These are phyloP conservation scores for Chironomus striatipennis DNA, from an alignment of 1,140 invertebrate genomes.

Conservation along the genomic window DNA sequence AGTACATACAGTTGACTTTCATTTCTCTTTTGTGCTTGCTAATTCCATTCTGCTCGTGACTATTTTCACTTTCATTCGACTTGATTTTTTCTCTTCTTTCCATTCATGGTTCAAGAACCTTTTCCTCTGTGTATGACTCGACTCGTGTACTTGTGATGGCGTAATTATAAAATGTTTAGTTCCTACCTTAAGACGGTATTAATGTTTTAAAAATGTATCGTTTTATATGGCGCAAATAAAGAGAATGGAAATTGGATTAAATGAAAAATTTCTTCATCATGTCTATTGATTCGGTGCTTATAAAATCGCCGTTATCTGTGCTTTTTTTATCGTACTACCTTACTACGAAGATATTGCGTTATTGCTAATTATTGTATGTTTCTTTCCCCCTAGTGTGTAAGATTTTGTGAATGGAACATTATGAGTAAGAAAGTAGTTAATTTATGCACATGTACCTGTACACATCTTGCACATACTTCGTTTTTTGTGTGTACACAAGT, in stretches of 20 bases:
- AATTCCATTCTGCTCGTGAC: background rate
- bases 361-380: conserved; percentile 15
- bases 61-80: conserved; percentile 19
- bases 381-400: background rate
- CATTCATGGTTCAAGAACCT: conserved; percentile 11
- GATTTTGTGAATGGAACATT: background rate
- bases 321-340: background rate
- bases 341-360: background rate
- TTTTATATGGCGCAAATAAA: background rate
- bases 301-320: background rate
- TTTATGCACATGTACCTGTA: conserved; percentile 10
- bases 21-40: background rate
- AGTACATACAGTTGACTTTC: background rate
- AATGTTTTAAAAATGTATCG: no score
- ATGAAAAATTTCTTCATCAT: background rate
- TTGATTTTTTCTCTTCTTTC: background rate
- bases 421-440: background rate
- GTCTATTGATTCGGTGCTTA: conserved; percentile 17
- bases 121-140: background rate
- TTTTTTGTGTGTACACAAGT: no score
- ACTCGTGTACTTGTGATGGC: no score
- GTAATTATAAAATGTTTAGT: no score
- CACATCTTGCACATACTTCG: background rate
- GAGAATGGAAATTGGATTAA: background rate
- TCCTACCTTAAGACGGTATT: no score